Conservation (phyloP, 2,888 invertebrate genomes). For the Zootermopsis nevadensis region DNA sequence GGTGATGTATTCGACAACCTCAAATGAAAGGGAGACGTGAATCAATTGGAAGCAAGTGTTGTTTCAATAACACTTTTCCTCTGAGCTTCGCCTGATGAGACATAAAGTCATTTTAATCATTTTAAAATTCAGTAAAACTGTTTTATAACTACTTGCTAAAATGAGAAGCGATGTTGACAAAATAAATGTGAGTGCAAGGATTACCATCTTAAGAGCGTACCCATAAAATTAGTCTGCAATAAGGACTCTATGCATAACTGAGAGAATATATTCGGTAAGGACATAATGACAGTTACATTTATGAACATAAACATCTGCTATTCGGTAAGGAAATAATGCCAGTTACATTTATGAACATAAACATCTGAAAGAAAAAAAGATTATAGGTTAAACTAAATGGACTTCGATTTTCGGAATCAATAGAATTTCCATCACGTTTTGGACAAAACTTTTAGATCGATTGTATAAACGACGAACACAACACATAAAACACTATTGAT, state of each 20-base stretch:
- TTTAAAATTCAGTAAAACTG: background rate
- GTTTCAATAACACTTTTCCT: no score
- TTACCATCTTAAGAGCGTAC: background rate
- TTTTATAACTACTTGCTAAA: background rate
- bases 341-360: background rate
- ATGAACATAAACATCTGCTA: background rate
- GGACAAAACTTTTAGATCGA: background rate
- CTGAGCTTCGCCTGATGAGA: no score
- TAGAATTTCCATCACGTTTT: background rate
- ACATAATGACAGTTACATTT: background rate
- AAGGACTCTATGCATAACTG: background rate
- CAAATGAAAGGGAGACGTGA: no score
- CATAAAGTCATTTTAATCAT: no score
- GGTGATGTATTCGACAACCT: no score
- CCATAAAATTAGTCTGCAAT: background rate
- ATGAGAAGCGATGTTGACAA: background rate
- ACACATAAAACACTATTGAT: conserved; percentile 12
- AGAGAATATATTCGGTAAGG: background rate
- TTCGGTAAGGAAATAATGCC: background rate
- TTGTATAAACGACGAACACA: background rate
- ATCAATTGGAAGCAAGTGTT: no score
- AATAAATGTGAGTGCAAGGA: background rate
- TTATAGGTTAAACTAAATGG: background rate
- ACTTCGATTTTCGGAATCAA: conserved; percentile 1
- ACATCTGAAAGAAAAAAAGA: background rate